A percentile compares a stretch with the other conserved stretches of the same genome.
Evolutionary conservation across 2,888 invertebrate genomes (phyloP).

Genomic region (Acronicta psi): DNA sequence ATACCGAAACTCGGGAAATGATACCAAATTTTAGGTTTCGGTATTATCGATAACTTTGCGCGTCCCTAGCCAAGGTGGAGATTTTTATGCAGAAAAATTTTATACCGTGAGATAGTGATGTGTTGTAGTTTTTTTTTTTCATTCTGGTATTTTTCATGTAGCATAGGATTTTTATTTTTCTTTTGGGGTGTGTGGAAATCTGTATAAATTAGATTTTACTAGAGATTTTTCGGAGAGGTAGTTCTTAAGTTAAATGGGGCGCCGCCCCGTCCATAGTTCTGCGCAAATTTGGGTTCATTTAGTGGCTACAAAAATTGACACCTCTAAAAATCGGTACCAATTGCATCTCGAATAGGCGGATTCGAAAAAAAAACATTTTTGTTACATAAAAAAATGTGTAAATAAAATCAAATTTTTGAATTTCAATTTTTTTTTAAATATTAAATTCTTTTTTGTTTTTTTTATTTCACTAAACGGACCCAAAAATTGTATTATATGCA

Average conservation of each 20-base stretch:
- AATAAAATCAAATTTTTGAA: slow-evolving; percentile 76
- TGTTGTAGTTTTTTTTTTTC: slow-evolving; percentile 66
- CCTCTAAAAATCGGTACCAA: slow-evolving; percentile 54
- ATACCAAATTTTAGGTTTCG: slow-evolving; percentile 38
- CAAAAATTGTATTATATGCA: slow-evolving; percentile 79
- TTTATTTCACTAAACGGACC: slow-evolving; percentile 73
- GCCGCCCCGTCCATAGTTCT: slow-evolving; percentile 73
- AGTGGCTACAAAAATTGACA: slow-evolving; percentile 61
- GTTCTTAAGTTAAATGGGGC: slow-evolving; percentile 73
- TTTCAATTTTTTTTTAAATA: slow-evolving; percentile 32
- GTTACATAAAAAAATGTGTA: slow-evolving; percentile 66
- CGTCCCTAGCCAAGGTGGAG: slow-evolving; percentile 55
- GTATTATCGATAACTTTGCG: slow-evolving; percentile 54
- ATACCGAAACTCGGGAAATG: slow-evolving; percentile 36
- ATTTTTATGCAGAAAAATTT: slow-evolving; percentile 69
- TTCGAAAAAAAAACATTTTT: slow-evolving; percentile 28
- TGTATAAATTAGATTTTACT: slow-evolving; percentile 87
- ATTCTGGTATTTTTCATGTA: slow-evolving; percentile 76
- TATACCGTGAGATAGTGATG: slow-evolving; percentile 73
- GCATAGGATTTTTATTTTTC: slow-evolving; percentile 66
- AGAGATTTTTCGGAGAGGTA: slow-evolving; percentile 79
- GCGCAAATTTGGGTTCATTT: slow-evolving; percentile 82
- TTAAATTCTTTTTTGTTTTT: slow-evolving; percentile 36
- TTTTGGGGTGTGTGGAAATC: slow-evolving; percentile 85
- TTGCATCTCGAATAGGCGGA: slow-evolving; percentile 74